phyloP scores from a whole-genome alignment of 1,140 invertebrate species.

The Planococcus citri region DNA sequence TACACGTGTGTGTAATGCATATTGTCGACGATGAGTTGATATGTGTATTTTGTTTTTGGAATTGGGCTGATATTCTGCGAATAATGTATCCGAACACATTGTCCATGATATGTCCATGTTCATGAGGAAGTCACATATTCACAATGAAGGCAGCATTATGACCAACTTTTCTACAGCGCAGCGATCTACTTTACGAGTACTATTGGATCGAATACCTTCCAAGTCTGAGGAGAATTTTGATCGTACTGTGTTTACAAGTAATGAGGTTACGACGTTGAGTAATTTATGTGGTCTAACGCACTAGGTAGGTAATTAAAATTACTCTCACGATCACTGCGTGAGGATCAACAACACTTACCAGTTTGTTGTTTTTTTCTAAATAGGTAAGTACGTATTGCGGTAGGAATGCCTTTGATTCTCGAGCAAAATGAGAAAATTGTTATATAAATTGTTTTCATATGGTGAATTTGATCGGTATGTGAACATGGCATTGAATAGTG shows the following conservation, averaged over 20 bases:
- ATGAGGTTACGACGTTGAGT: not conserved
- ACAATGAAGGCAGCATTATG: too few relatives aligned
- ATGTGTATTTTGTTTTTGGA: not conserved
- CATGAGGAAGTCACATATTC: too few relatives aligned
- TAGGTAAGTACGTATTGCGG: too few relatives aligned
- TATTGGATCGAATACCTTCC: too few relatives aligned
- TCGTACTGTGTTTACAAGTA: not conserved
- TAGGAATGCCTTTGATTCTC: too few relatives aligned
- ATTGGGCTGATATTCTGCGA: not conserved
- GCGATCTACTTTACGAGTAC: not conserved
- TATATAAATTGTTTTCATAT: too few relatives aligned
- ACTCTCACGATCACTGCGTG: not conserved
- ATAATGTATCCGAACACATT: not conserved
- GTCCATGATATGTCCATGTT: too few relatives aligned
- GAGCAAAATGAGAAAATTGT: too few relatives aligned
- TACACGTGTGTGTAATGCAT: not conserved
- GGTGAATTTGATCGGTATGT: too few relatives aligned
- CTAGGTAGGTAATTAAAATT: not conserved
- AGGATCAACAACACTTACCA: not conserved
- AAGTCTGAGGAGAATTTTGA: not conserved
- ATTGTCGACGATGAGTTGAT: not conserved
- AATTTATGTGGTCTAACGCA: not conserved
- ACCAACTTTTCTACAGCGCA: not conserved
- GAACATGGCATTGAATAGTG: too few relatives aligned
- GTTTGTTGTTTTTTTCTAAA: too few relatives aligned